Conservation (phyloP, 1,140 invertebrate species). For the Brachionus manjavacas region DNA sequence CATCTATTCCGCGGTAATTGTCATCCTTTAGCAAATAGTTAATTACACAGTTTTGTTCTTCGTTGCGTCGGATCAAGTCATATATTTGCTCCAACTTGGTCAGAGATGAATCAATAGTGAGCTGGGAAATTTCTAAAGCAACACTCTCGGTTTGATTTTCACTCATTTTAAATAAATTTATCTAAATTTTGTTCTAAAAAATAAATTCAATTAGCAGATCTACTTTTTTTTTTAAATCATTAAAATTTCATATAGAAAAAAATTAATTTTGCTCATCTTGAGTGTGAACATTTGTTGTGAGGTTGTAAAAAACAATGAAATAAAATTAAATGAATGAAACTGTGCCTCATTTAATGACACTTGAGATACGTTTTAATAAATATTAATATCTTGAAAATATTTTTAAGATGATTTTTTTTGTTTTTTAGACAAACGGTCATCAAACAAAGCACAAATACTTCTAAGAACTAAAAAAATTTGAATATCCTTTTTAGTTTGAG, state of each 20-base stretch:
- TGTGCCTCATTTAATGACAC: neutral
- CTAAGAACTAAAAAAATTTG: neutral
- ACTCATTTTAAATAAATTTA: neutral
- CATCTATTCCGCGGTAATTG: neutral
- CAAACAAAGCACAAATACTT: neutral
- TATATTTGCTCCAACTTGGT: constrained; percentile 29
- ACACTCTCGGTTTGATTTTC: neutral
- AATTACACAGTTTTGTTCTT: constrained; percentile 26
- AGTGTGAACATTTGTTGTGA: neutral
- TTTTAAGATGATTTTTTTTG: neutral
- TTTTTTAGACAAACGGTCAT: neutral
- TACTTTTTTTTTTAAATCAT: neutral
- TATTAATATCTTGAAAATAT: neutral
- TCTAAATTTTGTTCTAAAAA: neutral
- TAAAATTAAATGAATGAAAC: neutral
- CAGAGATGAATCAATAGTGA: neutral
- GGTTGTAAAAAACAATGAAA: neutral
- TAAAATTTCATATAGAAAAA: neutral
- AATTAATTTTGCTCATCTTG: neutral
- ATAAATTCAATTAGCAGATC: neutral
- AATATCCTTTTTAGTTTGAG: neutral
- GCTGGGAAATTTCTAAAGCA: neutral
- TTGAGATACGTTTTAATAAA: neutral
- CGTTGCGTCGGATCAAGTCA: constrained; percentile 4
- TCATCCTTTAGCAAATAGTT: constrained; percentile 5